These are phyloP conservation scores for Coptodon rendalli DNA, from an alignment of 2,113 vertebrate species.

Conservation along the genomic window DNA sequence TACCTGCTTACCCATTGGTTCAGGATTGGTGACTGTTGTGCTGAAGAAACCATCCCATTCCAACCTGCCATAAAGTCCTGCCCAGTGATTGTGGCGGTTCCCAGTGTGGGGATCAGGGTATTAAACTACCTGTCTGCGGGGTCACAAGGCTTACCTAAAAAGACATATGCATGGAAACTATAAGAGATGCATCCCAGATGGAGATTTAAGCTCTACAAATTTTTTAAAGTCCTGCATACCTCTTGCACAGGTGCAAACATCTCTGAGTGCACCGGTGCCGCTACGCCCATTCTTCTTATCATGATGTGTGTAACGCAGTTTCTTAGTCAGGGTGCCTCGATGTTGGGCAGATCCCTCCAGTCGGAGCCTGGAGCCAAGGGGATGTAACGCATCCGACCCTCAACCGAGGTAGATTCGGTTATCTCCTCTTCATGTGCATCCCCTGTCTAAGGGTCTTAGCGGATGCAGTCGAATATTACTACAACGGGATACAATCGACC, in stretches of 20 bases:
- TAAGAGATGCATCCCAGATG: neutral
- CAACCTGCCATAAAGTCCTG: constrained; percentile 88
- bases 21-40: constrained; percentile 95
- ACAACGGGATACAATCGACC: no score
- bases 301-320: constrained; percentile 82
- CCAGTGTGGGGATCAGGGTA: constrained; percentile 93
- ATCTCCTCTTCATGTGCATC: no score
- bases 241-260: constrained; percentile 88
- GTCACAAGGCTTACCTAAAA: constrained; percentile 82
- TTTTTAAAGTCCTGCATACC: constrained; percentile 54
- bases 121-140: constrained; percentile 89
- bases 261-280: constrained; percentile 78
- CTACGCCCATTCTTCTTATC: constrained; percentile 89
- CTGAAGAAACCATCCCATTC: constrained; percentile 99
- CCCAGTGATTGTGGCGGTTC: constrained; percentile 97
- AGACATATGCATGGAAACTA: neutral
- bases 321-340: constrained; percentile 84
- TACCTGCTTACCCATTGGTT: constrained; percentile 99
- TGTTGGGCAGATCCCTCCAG: constrained; percentile 93
- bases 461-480: no score
- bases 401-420: constrained; percentile 60
- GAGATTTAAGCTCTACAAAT: rapidly evolving
- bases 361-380: constrained; percentile 90
- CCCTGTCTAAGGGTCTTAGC: no score
- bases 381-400: constrained; percentile 92